These are phyloP conservation scores for Larimichthys polyactis DNA, from an alignment of 2,113 vertebrate species.

Conservation along the genomic window DNA sequence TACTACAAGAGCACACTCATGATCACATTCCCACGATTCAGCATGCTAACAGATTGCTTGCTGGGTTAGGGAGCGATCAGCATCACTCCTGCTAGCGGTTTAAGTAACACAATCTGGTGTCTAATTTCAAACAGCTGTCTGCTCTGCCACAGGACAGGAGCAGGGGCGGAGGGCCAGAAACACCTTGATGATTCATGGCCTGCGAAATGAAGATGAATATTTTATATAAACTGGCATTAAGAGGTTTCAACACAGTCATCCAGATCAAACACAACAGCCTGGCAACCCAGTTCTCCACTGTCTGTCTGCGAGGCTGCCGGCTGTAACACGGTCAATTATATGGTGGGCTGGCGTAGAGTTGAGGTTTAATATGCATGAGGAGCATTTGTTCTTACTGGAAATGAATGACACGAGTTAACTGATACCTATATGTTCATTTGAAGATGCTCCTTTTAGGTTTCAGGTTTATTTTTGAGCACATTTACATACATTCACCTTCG, in stretches of 20 bases:
- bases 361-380: slow-evolving; percentile 50
- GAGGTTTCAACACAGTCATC: slow-evolving; percentile 64
- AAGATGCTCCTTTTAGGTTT: slow-evolving; percentile 10
- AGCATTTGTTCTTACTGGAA: slow-evolving; percentile 52
- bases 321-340: slow-evolving; percentile 50
- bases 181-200: slow-evolving; percentile 83
- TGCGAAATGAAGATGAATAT: slow-evolving; percentile 82
- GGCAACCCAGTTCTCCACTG: slow-evolving; percentile 45
- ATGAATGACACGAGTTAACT: slow-evolving; percentile 44
- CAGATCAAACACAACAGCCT: slow-evolving; percentile 67
- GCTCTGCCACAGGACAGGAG: slow-evolving; percentile 74
- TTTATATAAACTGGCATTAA: slow-evolving; percentile 81
- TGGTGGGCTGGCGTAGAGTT: slow-evolving; percentile 31
- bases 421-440: slow-evolving; percentile 40
- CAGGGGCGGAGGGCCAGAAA: slow-evolving; percentile 69
- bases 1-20: slow-evolving; percentile 57
- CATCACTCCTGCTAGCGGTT: slow-evolving; percentile 76
- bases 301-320: slow-evolving; percentile 35
- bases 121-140: slow-evolving; percentile 87
- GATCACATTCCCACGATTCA: slow-evolving; percentile 66
- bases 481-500: neutral
- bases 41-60: slow-evolving; percentile 78
- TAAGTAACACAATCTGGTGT: slow-evolving; percentile 87
- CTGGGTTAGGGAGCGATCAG: slow-evolving; percentile 77
- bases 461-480: slow-evolving; percentile 2